Percentiles rank a stretch among this genome's conserved stretches.
Evolutionary conservation across 35 echinoderm and acorn worm genomes (phyloP).

Genomic region (Acanthaster planci): DNA sequence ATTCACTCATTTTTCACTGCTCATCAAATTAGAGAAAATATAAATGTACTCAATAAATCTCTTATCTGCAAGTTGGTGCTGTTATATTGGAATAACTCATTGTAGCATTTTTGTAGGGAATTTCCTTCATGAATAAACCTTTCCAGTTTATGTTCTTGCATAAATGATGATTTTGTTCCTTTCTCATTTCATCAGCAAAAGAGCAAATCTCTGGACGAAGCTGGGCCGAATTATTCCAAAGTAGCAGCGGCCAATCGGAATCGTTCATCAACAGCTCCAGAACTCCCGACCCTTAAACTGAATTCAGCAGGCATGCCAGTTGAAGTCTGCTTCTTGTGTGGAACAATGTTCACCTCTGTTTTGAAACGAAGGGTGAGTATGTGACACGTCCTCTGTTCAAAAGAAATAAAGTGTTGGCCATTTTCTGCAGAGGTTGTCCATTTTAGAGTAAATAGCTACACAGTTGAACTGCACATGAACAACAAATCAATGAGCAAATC

Average conservation of each 20-base stretch:
- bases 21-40: too few relatives aligned
- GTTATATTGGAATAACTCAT: too few relatives aligned
- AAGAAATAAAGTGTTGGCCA: too few relatives aligned
- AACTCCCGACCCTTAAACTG: not conserved
- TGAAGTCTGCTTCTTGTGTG: conserved; percentile 45
- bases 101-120: too few relatives aligned
- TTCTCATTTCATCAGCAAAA: conserved; percentile 19
- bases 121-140: too few relatives aligned
- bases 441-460: too few relatives aligned
- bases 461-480: too few relatives aligned
- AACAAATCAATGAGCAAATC: too few relatives aligned
- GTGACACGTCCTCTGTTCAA: not conserved
- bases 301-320: conserved; percentile 29
- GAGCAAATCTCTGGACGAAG: conserved; percentile 35
- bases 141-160: not conserved
- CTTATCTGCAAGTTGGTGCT: too few relatives aligned
- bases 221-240: conserved; percentile 29
- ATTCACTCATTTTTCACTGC: too few relatives aligned
- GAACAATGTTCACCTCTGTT: conserved; percentile 41
- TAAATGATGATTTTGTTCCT: not conserved
- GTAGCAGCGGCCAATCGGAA: conserved; percentile 13
- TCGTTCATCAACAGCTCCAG: not conserved
- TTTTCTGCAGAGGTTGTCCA: too few relatives aligned
- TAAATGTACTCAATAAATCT: too few relatives aligned
- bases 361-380: conserved; percentile 51